Conservation (phyloP, 2,113 vertebrate genomes). For the Hiodon alosoides region DNA sequence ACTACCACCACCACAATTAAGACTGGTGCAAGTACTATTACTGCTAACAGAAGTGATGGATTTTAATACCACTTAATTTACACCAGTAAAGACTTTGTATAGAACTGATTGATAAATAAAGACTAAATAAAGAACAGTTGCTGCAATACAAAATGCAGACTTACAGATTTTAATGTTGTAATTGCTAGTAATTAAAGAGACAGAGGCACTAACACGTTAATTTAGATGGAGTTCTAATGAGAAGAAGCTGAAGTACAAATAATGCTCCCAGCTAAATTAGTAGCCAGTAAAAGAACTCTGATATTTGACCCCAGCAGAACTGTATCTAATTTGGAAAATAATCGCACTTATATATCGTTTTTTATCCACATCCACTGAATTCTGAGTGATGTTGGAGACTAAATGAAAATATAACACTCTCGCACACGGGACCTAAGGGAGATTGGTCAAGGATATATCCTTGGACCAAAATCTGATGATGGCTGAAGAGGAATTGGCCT, state of each 20-base stretch:
- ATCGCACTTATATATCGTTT: background rate
- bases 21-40: background rate
- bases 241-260: conserved; percentile 9
- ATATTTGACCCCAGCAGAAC: conserved; percentile 4
- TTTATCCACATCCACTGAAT: background rate
- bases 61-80: background rate
- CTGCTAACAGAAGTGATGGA: background rate
- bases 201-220: conserved; percentile 16
- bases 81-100: no score
- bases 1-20: no score
- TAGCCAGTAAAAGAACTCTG: background rate
- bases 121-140: background rate
- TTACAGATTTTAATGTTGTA: conserved; percentile 14
- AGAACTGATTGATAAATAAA: conserved; percentile 1
- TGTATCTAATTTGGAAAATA: background rate
- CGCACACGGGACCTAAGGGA: no score
- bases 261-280: conserved; percentile 5
- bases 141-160: conserved; percentile 5
- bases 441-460: no score
- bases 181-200: conserved; percentile 18
- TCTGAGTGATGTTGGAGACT: background rate
- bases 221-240: conserved; percentile 19
- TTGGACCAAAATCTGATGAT: no score
- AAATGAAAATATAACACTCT: no score
- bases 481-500: no score